Percentiles rank a stretch among this genome's conserved stretches.
Evolutionary conservation across 2,797 vertebrate species (phyloP).

Genomic region (Lutjanus argentimaculatus): DNA sequence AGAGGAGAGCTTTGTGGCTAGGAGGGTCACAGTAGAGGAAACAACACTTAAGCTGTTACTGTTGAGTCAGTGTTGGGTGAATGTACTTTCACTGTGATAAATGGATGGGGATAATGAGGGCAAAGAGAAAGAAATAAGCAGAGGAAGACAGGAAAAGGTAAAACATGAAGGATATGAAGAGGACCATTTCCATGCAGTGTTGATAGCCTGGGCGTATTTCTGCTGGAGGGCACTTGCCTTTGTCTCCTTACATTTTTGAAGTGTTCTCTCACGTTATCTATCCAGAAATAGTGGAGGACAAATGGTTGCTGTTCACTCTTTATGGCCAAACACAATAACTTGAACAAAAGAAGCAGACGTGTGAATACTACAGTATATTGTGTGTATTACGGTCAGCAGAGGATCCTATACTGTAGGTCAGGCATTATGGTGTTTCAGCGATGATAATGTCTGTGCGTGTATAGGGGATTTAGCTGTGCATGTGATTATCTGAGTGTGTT

Average conservation of each 20-base stretch:
- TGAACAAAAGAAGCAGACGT: constrained; percentile 24
- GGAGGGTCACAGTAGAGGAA: constrained; percentile 39
- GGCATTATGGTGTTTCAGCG: not conserved
- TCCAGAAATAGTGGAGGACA: constrained; percentile 37
- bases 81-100: constrained; percentile 43
- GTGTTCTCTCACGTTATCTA: constrained; percentile 32
- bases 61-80: constrained; percentile 51
- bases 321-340: constrained; percentile 31
- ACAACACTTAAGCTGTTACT: constrained; percentile 44
- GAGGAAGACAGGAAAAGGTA: constrained; percentile 29
- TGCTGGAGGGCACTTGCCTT: constrained; percentile 36
- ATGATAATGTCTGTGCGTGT: constrained; percentile 2
- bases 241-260: constrained; percentile 41
- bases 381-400: constrained; percentile 21
- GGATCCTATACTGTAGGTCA: constrained; percentile 3
- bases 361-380: constrained; percentile 20
- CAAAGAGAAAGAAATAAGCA: constrained; percentile 38
- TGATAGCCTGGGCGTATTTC: constrained; percentile 15
- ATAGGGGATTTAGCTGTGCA: constrained; percentile 6
- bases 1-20: constrained; percentile 39
- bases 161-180: constrained; percentile 47
- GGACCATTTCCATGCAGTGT: constrained; percentile 26
- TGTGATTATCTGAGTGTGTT: constrained; percentile 11
- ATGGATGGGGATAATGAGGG: constrained; percentile 47
- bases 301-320: constrained; percentile 33